Evolutionary conservation across 2,797 vertebrate species (phyloP), one percentile per base, ranked within the genome.

Genomic region (Austrolebias charrua): DNA sequence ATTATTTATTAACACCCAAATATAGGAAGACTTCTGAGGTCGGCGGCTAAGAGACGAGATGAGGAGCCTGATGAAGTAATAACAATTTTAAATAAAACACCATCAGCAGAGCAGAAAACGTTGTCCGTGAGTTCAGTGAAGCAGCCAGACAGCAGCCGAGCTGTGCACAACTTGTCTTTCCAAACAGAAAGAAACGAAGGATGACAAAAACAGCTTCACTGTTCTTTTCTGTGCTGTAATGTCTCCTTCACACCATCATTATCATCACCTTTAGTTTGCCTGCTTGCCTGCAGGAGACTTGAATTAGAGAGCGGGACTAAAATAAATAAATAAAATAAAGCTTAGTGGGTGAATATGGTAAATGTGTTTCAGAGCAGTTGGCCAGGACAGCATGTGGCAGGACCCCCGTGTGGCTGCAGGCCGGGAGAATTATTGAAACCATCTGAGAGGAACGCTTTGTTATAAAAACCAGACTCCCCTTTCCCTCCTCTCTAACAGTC

Each of bases 1-100:
- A 90, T 89, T 87, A 91, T 91, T 90, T 90, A 91, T 91, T 87
- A 88, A 85, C 86, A 81, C 85, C 66, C 53, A 16, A 81, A 84
- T 84, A 81, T 73, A 86, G 69, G 61, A 80, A 78, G 80, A 78
- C 77, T 86, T 91, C 84, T 45, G 47, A 63, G 60, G 40, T 50
- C 33, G 48, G 66, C 51, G 47, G n/a, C 51, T 60, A 44, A 66
- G 57, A 46, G 63, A 75, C 51, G 63, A 55, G 43, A 48, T 24
- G 14, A 20, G 33, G n/a, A 53, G 40, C 46, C 47, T 16, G 57
- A 24, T 14, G 19, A 13, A 15, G 24, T 24, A 16, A 35, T 18
- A 54, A 28, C 59, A 44, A 10, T 40, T 45, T 45, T 57, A 2
- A 38, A 46, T 50, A 51, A 59, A 86, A 50, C 38, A 72, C 75